Evolutionary conservation across 2,888 invertebrate species (phyloP).

Genomic region (Dynastes hyllus): DNA sequence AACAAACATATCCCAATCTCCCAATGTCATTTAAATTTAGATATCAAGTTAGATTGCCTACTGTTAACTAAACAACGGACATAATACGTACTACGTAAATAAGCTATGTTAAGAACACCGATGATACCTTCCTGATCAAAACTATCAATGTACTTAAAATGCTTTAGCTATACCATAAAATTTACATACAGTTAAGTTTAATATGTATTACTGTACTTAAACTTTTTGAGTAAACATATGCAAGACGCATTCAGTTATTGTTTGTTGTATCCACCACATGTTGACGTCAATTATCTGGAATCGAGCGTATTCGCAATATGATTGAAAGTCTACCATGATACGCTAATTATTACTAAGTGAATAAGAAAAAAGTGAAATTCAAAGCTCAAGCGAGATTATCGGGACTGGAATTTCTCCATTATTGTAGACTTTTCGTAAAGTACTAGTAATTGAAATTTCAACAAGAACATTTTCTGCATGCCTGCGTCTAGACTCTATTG

Average conservation of each 20-base stretch:
- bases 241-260: conserved; percentile 22
- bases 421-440: background rate
- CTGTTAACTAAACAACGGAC: background rate
- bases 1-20: too few relatives aligned
- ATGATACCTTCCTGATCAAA: too few relatives aligned
- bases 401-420: background rate
- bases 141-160: too few relatives aligned
- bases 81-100: background rate
- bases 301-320: background rate
- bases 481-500: conserved; percentile 7
- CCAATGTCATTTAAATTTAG: too few relatives aligned
- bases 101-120: too few relatives aligned
- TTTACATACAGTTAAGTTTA: conserved; percentile 16
- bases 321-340: background rate
- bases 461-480: background rate
- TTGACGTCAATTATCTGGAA: conserved; percentile 17
- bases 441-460: conserved; percentile 7
- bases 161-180: background rate
- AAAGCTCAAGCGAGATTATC: background rate
- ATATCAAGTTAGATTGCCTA: background rate
- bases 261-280: conserved; percentile 19
- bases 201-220: background rate
- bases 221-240: conserved; percentile 27
- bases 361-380: background rate
- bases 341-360: background rate